Percentiles rank a stretch among this genome's conserved stretches.
These are phyloP conservation scores for Nycticorax nycticorax DNA, from an alignment of 2,113 vertebrate genomes.

Conservation along the genomic window DNA sequence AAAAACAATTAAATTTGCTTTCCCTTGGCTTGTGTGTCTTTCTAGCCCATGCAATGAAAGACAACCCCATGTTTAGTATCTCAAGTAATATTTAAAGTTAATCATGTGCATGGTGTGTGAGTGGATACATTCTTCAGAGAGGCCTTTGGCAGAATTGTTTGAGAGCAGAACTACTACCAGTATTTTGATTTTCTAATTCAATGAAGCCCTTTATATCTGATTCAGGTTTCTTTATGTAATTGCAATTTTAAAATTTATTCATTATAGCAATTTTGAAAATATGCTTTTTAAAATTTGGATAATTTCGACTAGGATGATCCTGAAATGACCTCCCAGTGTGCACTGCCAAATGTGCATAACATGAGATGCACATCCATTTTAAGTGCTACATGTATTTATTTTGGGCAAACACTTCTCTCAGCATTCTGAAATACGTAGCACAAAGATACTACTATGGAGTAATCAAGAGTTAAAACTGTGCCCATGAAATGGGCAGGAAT, in stretches of 20 bases:
- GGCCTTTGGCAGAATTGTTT: not conserved
- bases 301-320: not conserved
- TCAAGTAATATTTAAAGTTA: not conserved
- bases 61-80: not conserved
- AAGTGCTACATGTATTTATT: not conserved
- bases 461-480: not conserved
- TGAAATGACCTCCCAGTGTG: not conserved
- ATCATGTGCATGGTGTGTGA: not conserved
- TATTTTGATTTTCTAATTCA: not conserved
- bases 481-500: conserved; percentile 1
- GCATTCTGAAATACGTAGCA: not conserved
- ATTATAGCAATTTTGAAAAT: not conserved
- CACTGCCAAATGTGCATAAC: not conserved
- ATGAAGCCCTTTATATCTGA: not conserved
- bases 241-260: not conserved
- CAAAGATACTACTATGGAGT: not conserved
- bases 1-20: not conserved
- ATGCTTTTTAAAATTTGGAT: not conserved
- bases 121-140: not conserved
- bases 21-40: not conserved
- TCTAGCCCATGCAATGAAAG: not conserved
- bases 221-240: not conserved
- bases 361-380: not conserved
- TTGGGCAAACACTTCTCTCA: not conserved
- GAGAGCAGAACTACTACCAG: not conserved